Conservation (phyloP, 1,140 invertebrate genomes). For the Rhagoletis pomonella region DNA sequence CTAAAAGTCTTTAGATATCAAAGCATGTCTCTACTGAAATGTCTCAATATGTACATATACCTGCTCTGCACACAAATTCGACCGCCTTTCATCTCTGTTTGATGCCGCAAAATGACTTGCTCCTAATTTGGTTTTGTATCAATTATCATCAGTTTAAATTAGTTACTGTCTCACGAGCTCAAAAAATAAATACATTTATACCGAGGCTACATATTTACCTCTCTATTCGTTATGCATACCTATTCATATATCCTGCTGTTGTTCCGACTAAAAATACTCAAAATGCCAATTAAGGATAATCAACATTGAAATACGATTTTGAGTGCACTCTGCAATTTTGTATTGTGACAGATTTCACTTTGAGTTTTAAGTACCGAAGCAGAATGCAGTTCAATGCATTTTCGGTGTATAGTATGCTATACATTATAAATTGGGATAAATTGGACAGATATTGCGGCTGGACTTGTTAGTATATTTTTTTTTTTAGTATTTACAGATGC, state of each 20-base stretch:
- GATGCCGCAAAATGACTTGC: too few species aligned
- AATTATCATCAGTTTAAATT: conserved; percentile 25
- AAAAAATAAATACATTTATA: too few species aligned
- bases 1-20: too few species aligned
- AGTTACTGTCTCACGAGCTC: not conserved
- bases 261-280: not conserved
- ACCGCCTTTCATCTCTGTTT: too few species aligned
- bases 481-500: not conserved
- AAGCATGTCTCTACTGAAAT: too few species aligned
- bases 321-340: not conserved
- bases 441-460: too few species aligned
- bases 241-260: not conserved
- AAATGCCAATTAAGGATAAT: conserved; percentile 35
- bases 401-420: not conserved
- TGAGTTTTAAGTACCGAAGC: not conserved
- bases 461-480: too few species aligned
- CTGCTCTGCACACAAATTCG: too few species aligned
- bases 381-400: not conserved
- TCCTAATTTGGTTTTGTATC: not conserved
- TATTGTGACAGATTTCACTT: not conserved
- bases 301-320: not conserved
- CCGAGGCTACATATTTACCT: too few species aligned
- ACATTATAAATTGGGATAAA: not conserved
- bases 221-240: too few species aligned
- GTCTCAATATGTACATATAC: too few species aligned